Conservation (phyloP, 1,140 invertebrate genomes). For the Eupeodes corollae region DNA sequence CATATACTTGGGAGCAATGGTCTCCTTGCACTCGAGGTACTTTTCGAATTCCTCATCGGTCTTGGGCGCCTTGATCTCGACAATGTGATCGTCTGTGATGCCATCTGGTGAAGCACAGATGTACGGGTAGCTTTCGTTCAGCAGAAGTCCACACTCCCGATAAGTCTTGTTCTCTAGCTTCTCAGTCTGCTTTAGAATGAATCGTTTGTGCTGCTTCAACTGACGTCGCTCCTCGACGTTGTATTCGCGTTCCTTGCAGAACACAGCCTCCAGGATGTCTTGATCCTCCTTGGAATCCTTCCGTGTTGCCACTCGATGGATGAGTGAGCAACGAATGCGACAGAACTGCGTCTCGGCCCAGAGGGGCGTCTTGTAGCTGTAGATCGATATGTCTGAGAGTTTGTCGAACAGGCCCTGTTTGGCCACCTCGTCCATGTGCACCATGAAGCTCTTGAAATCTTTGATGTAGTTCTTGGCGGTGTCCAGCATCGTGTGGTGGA, state of each 20-base stretch:
- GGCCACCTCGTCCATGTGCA: conserved; percentile 26
- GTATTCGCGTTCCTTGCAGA: conserved; percentile 29
- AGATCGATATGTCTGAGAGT: conserved; percentile 19
- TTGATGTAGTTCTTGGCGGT: conserved; percentile 17
- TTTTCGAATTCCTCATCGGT: conserved; percentile 34
- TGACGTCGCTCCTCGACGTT: conserved; percentile 20
- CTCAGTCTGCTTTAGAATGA: conserved; percentile 33
- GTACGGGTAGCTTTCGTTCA: conserved; percentile 28
- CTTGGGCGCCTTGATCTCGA: conserved; percentile 40
- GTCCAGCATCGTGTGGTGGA: conserved; percentile 25
- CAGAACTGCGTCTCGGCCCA: conserved; percentile 32
- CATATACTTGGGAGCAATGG: conserved; percentile 36
- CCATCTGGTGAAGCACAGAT: conserved; percentile 39
- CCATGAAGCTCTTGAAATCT: conserved; percentile 16
- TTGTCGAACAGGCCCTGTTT: conserved; percentile 21
- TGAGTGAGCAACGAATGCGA: conserved; percentile 31
- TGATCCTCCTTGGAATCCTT: conserved; percentile 24
- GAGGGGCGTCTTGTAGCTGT: conserved; percentile 24
- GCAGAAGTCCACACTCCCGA: conserved; percentile 26
- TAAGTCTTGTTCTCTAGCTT: conserved; percentile 35
- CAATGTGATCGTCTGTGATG: conserved; percentile 36
- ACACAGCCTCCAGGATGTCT: conserved; percentile 23
- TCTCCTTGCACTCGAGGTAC: conserved; percentile 27
- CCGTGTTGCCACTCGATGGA: conserved; percentile 23
- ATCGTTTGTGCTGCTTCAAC: conserved; percentile 34